phyloP scores from a whole-genome alignment of 2,888 invertebrate genomes.

The Tolmerus cingulatus region DNA sequence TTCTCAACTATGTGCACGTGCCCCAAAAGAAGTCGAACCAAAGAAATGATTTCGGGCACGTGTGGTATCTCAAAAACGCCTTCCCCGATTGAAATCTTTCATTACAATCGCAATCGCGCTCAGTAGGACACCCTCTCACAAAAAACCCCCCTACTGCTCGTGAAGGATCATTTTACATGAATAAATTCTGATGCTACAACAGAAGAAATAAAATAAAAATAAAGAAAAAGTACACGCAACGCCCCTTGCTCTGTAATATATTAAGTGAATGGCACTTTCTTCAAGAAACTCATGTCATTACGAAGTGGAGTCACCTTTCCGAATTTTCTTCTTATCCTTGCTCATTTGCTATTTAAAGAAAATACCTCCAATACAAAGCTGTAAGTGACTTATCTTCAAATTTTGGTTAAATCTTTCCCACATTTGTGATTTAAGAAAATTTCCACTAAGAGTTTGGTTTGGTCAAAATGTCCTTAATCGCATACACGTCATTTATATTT shows the following conservation, averaged over 20 bases:
- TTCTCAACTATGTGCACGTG: neutral
- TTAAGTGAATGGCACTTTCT: neutral
- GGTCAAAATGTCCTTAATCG: neutral
- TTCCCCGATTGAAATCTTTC: neutral
- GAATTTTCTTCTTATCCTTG: neutral
- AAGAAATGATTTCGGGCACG: neutral
- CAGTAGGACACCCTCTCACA: neutral
- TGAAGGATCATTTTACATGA: neutral
- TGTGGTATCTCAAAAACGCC: neutral
- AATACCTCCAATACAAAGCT: neutral
- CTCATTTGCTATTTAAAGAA: neutral
- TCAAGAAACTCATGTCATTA: neutral
- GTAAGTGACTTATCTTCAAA: neutral
- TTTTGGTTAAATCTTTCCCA: neutral
- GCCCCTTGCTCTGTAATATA: neutral
- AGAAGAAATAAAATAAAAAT: neutral
- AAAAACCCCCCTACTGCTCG: neutral
- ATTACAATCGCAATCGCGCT: neutral
- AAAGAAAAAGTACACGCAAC: neutral
- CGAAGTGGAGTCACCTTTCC: neutral
- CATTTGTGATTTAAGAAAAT: neutral
- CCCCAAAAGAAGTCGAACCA: neutral
- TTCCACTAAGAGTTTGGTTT: neutral
- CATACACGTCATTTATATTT: neutral
- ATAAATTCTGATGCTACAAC: neutral